Evolutionary conservation across 1,140 invertebrate genomes (phyloP).

Genomic region (Drosophila ananassae): DNA sequence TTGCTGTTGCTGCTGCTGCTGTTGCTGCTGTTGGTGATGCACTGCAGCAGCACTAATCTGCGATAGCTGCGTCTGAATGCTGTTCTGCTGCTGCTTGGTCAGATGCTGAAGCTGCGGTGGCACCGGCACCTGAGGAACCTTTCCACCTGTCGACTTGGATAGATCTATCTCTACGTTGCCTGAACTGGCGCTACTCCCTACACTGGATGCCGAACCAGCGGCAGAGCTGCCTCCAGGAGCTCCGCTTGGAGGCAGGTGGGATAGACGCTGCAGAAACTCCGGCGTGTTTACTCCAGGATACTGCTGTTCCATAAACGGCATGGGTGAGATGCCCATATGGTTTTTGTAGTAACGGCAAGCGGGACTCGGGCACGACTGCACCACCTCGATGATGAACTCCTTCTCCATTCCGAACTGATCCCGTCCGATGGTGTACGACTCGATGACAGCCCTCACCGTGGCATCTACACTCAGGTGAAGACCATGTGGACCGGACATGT

Average conservation of each 20-base stretch:
- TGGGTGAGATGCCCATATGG: constrained; percentile 90
- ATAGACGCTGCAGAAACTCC: constrained; percentile 84
- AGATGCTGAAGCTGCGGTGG: constrained; percentile 72
- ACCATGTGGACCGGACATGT: constrained; percentile 93
- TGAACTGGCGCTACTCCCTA: constrained; percentile 39
- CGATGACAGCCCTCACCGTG: constrained; percentile 92
- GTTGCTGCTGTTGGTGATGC: constrained; percentile 73
- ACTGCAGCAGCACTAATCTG: constrained; percentile 73
- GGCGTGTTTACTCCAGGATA: constrained; percentile 78
- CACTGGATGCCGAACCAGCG: constrained; percentile 25
- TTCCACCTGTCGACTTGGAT: constrained; percentile 64
- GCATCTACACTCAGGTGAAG: constrained; percentile 92
- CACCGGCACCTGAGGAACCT: constrained; percentile 56
- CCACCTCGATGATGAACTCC: constrained; percentile 93
- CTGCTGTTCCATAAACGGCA: constrained; percentile 82
- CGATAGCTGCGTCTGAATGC: constrained; percentile 75
- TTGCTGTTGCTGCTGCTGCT: constrained; percentile 74
- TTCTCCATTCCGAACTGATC: constrained; percentile 96
- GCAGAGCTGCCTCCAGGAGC: constrained; percentile 47
- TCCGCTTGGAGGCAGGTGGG: constrained; percentile 72
- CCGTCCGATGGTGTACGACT: constrained; percentile 93
- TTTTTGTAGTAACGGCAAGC: constrained; percentile 94
- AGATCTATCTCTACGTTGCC: constrained; percentile 73
- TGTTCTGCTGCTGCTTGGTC: constrained; percentile 82
- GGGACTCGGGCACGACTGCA: constrained; percentile 93